Evolutionary conservation across 1,140 invertebrate genomes (phyloP).

Genomic region (Rhyzopertha dominica): DNA sequence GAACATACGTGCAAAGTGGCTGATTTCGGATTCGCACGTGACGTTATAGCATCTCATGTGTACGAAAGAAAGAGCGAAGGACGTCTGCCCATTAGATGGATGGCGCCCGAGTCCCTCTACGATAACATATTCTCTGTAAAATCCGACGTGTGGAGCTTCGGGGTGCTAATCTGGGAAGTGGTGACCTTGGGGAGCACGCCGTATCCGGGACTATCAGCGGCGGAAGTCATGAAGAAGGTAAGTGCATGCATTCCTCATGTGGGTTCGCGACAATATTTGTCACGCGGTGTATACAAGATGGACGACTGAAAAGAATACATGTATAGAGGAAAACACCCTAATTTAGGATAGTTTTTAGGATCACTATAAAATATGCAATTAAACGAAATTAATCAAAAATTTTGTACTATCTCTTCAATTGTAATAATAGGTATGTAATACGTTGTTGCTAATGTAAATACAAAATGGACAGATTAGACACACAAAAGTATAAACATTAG

Average conservation of each 20-base stretch:
- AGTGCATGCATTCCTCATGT: conserved; percentile 11
- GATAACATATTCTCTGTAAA: conserved; percentile 88
- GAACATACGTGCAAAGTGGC: conserved; percentile 88
- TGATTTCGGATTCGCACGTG: conserved; percentile 89
- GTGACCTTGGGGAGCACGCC: conserved; percentile 85
- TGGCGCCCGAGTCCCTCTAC: conserved; percentile 89
- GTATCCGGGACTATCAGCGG: conserved; percentile 79
- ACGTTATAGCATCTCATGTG: conserved; percentile 73
- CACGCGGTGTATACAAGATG: too few species aligned
- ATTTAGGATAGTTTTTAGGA: too few species aligned
- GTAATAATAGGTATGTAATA: too few species aligned
- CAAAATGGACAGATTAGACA: too few species aligned
- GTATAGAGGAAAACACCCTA: too few species aligned
- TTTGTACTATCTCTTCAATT: too few species aligned
- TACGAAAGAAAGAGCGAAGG: conserved; percentile 91
- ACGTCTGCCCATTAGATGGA: conserved; percentile 73
- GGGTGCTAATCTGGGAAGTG: conserved; percentile 91
- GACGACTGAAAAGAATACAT: too few species aligned
- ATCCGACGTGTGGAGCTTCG: conserved; percentile 92
- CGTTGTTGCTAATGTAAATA: too few species aligned
- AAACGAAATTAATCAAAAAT: too few species aligned
- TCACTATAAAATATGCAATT: too few species aligned
- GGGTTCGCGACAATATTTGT: too few species aligned
- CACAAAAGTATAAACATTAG: too few species aligned
- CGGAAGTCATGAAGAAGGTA: conserved; percentile 75